Evolutionary conservation across 2,113 vertebrate genomes (phyloP).

Genomic region (Cebidichthys violaceus): DNA sequence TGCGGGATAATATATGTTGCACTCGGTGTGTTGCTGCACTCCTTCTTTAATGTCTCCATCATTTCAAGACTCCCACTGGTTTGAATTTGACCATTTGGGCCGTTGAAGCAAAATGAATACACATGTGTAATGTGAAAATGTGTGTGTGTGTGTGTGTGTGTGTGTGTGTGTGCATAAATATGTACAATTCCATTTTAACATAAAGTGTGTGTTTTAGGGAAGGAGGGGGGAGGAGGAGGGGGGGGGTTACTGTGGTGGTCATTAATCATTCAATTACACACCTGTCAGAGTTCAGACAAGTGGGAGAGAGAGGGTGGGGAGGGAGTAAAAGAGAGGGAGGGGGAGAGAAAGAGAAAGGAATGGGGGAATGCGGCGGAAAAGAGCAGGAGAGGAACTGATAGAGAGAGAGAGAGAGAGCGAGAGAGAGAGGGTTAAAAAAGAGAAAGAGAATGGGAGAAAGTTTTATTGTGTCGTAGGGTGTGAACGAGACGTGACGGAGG

Average conservation of each 20-base stretch:
- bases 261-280: conserved; percentile 91
- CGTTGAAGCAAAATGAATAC: conserved; percentile 55
- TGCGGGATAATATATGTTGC: conserved; percentile 6
- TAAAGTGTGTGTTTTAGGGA: conserved; percentile 31
- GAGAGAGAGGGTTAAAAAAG: conserved; percentile 19
- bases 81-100: conserved; percentile 61
- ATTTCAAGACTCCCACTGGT: conserved; percentile 52
- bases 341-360: conserved; percentile 35
- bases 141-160: conserved; percentile 39
- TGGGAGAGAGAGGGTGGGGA: conserved; percentile 49
- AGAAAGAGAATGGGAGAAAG: conserved; percentile 46
- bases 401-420: conserved; percentile 49
- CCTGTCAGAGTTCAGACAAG: conserved; percentile 87
- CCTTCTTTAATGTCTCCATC: conserved; percentile 47
- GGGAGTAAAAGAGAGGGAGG: neutral
- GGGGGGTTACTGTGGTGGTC: conserved; percentile 64
- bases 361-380: conserved; percentile 53
- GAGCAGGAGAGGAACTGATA: conserved; percentile 38
- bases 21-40: conserved; percentile 11
- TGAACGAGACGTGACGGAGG: conserved; percentile 56
- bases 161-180: conserved; percentile 61
- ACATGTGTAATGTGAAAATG: conserved; percentile 58
- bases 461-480: conserved; percentile 58
- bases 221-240: neutral
- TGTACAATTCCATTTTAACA: conserved; percentile 53